These are phyloP conservation scores for Hypotaenidia philippensis DNA, from an alignment of 2,797 vertebrate genomes.

Conservation along the genomic window DNA sequence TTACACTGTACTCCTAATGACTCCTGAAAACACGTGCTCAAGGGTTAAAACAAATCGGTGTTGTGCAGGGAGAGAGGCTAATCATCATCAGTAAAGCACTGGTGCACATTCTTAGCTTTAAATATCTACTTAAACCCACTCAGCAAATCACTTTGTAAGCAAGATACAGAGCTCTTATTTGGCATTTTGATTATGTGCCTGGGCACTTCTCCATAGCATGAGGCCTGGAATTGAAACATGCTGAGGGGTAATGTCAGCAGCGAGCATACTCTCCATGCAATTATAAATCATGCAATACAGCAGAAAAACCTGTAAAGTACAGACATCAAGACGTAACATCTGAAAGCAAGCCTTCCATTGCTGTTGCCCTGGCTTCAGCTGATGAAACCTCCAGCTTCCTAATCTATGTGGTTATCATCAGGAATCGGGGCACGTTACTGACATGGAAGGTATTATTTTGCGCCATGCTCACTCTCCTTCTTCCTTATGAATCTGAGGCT, in stretches of 20 bases:
- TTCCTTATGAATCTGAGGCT: not conserved
- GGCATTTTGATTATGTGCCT: not conserved
- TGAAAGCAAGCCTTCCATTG: not conserved
- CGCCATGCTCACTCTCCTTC: not conserved
- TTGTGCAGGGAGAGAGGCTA: not conserved
- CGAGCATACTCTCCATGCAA: not conserved
- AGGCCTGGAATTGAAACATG: not conserved
- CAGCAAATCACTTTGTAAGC: conserved; percentile 27
- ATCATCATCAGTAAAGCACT: not conserved
- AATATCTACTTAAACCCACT: conserved; percentile 15
- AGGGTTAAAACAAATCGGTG: not conserved
- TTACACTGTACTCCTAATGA: not conserved
- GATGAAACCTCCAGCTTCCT: not conserved
- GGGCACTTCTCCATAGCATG: not conserved
- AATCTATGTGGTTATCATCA: too few species aligned
- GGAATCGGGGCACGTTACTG: too few species aligned
- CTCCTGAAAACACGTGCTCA: not conserved
- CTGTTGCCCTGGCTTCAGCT: not conserved
- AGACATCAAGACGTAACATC: not conserved
- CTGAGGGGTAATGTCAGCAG: not conserved
- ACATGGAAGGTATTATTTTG: not conserved
- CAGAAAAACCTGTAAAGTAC: not conserved
- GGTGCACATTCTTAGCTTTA: not conserved
- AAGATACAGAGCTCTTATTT: conserved; percentile 27
- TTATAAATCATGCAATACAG: not conserved